A percentile compares a stretch with the other conserved stretches of the same genome.
Conservation (phyloP, 2,113 vertebrate species). For the Macquaria australasica region DNA sequence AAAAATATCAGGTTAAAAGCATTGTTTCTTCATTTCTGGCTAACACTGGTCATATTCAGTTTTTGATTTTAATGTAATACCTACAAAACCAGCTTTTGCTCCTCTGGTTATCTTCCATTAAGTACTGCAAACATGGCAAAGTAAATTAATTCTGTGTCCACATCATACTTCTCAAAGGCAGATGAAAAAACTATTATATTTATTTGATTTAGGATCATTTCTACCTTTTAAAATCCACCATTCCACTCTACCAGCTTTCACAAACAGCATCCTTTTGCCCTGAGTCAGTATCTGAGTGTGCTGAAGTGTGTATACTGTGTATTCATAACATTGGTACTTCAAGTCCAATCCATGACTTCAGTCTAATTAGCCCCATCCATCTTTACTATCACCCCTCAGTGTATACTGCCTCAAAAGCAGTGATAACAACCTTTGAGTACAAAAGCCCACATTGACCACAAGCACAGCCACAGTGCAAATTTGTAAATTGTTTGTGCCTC, state of each 20-base stretch:
- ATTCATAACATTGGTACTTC: background rate
- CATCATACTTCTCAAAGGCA: background rate
- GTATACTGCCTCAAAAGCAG: background rate
- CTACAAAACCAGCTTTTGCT: too few species aligned
- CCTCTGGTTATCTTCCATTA: too few species aligned
- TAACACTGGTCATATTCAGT: background rate
- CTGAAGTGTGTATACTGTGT: background rate
- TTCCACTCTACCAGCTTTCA: background rate
- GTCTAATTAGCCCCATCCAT: slow-evolving; percentile 32
- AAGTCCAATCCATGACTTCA: slow-evolving; percentile 7
- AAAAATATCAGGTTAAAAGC: background rate
- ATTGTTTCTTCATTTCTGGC: background rate
- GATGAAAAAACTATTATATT: background rate
- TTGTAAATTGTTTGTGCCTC: slow-evolving; percentile 38
- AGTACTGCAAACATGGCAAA: too few species aligned
- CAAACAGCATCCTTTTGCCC: background rate
- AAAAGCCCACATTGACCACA: slow-evolving; percentile 32
- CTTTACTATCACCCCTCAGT: background rate
- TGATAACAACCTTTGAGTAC: slow-evolving; percentile 18
- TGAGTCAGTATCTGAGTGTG: background rate
- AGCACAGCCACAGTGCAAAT: slow-evolving; percentile 11
- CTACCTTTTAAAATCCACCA: background rate
- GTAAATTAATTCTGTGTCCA: background rate
- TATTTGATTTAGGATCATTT: background rate
- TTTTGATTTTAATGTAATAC: too few species aligned